Evolutionary conservation across 35 echinoderm and acorn worm species (phyloP).

Genomic region (Ophioderma brevispina): DNA sequence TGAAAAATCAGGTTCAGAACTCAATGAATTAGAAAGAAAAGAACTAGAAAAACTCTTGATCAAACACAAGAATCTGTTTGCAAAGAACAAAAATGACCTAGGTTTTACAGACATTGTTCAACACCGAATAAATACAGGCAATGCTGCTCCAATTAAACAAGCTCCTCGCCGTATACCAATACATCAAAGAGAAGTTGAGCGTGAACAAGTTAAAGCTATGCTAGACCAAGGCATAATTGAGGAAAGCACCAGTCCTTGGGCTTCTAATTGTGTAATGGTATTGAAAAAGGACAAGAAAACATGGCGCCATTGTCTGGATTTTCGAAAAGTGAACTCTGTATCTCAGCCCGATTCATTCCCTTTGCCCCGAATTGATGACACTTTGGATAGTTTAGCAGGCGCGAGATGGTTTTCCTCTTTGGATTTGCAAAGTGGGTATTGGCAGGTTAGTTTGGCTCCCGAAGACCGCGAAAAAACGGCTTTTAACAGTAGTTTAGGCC

Average conservation of each 20-base stretch:
- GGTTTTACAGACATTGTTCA: slow-evolving; percentile 39
- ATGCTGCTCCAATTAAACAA: slow-evolving; percentile 49
- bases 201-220: slow-evolving; percentile 12
- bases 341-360: neutral
- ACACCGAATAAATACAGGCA: slow-evolving; percentile 56
- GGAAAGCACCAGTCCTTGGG: slow-evolving; percentile 22
- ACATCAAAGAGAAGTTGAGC: neutral
- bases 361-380: neutral
- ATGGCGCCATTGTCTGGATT: neutral
- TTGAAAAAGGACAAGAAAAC: neutral
- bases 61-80: slow-evolving; percentile 29
- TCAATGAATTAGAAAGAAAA: neutral
- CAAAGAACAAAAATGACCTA: slow-evolving; percentile 15
- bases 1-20: neutral
- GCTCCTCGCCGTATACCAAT: slow-evolving; percentile 31
- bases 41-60: neutral
- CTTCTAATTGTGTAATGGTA: slow-evolving; percentile 17
- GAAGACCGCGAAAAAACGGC: neutral
- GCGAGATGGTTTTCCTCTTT: neutral
- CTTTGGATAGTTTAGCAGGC: neutral
- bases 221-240: neutral
- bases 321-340: neutral
- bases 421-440: neutral
- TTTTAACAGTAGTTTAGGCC: neutral
- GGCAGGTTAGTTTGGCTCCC: no score